Percentiles rank a stretch among this genome's conserved stretches.
Conservation (phyloP, 2,113 vertebrate genomes). For the Heterochromis multidens region DNA sequence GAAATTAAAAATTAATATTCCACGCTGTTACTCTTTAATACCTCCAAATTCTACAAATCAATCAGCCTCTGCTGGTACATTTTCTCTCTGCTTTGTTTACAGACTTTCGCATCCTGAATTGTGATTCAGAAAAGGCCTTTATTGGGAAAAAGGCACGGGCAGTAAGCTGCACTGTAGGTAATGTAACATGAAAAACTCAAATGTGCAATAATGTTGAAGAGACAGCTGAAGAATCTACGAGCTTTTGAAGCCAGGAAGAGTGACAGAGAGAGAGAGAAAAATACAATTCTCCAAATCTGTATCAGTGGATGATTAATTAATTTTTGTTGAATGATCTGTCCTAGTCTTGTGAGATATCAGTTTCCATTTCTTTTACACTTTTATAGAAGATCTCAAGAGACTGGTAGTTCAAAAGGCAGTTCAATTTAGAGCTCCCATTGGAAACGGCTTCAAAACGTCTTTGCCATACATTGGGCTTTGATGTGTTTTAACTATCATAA, state of each 20-base stretch:
- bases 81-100: conserved; percentile 33
- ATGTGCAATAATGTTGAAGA: conserved; percentile 44
- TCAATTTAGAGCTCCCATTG: conserved; percentile 65
- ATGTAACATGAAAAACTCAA: conserved; percentile 8
- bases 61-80: neutral
- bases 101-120: conserved; percentile 7
- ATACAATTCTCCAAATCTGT: conserved; percentile 58
- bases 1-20: conserved; percentile 34
- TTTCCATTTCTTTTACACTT: conserved; percentile 61
- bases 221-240: conserved; percentile 35
- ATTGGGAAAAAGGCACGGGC: neutral
- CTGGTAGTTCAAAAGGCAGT: conserved; percentile 69
- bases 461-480: conserved; percentile 58
- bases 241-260: conserved; percentile 54
- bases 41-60: conserved; percentile 19
- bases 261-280: neutral
- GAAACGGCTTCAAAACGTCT: conserved; percentile 56
- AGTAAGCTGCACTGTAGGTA: conserved; percentile 1
- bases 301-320: conserved; percentile 73
- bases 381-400: conserved; percentile 69
- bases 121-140: neutral
- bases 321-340: conserved; percentile 66
- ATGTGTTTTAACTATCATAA: conserved; percentile 61
- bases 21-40: neutral
- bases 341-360: conserved; percentile 64